Base-by-base conservation (phyloP, 1,140 invertebrate genomes). In the Procambarus virginalis region DNA sequence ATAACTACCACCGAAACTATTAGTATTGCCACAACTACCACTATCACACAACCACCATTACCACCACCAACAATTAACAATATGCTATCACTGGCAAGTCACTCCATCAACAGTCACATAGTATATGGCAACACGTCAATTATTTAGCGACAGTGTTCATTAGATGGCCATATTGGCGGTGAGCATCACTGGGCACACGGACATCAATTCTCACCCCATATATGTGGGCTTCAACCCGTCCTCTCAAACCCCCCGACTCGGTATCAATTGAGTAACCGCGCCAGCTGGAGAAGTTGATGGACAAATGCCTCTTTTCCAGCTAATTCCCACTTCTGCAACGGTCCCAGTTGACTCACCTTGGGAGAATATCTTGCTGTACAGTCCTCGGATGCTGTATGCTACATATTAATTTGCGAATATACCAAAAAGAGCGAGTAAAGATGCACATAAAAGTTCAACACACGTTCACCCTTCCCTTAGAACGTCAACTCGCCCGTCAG, bases 401-500 rank as follows among this genome's bases (percentile, higher is more conserved):
- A 86, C 75, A 78, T 78, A 86, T n/a, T 78, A 76, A 58, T 58
- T 48, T n/a, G 51, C 9, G 55, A 58, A 55, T 8, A 9, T 77
- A 78, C 14, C 6, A 58, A 77, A 76, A 77, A 45, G 75, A 22
- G 3, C n/a, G 75, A 34, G 78, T 77, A 86, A 86, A 77, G 75
- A 60, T 75, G 73, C 49, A 73, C 49, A 78, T 75, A 77, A 86
- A 86, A 77, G 48, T 78, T 78, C 77, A 77, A 78, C 84, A 86
- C 84, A 86, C 84, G 46, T 60, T 75, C 84, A 51, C 84, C 84
- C 51, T 49, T 73, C 75, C 84, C 68, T 60, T 34, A 86, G 84
- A 78, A 86, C 75, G 77, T 86, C 84, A 86, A 86, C 84, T 86
- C 84, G 75, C 14, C 51, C 60, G 51, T 77, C 20, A 22, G 48